Base-by-base conservation (phyloP, 2,797 vertebrate species). In the Sebastes ruberrimus region DNA sequence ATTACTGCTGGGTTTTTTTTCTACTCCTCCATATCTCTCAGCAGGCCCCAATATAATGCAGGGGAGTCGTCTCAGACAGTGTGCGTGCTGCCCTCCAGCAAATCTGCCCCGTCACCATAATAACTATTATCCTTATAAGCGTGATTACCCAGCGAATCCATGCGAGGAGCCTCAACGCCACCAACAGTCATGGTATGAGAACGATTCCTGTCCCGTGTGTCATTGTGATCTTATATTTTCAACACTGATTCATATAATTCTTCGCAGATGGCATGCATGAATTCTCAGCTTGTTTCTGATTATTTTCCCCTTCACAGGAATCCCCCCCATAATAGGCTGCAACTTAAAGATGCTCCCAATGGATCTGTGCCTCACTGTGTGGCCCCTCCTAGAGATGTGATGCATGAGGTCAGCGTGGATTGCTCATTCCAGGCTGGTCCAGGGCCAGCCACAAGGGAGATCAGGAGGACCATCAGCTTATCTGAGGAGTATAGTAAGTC, bases 401-500 rank as follows among this genome's bases (percentile, higher is more conserved):
- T 96, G 74, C 82, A 85, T 1, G 93, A 95, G 80, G 77, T 91
- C 75, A 88, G 81, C 0, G 79, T 94, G 60, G 27, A 18, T 1
- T 66, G 4, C 1, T 89, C 83, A 7, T 3, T 69, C 25, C 77
- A 61, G 20, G n/a, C 75, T 18, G 53, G 76, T 16, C 89, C 77
- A 71, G 87, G 85, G n/a, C 88, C 67, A 70, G 82, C 35, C 84
- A 88, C 85, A 3, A 89, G 73, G 85, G 97, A 96, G 87, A 95
- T 96, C 82, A 96, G 92, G 78, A 97, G 83, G 87, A 97, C 95
- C 82, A 96, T 98, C 92, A 97, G 96, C 86, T 92, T 99, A 71
- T 97, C 98, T 0, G 96, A 97, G 76, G 96, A 98, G 89, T 96
- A 97, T 85, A 94, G 98, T 99, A 93, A 96, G 97, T 96, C 69